Evolutionary conservation across 2,797 vertebrate species (phyloP).

Genomic region (Poeciliopsis gracilis): DNA sequence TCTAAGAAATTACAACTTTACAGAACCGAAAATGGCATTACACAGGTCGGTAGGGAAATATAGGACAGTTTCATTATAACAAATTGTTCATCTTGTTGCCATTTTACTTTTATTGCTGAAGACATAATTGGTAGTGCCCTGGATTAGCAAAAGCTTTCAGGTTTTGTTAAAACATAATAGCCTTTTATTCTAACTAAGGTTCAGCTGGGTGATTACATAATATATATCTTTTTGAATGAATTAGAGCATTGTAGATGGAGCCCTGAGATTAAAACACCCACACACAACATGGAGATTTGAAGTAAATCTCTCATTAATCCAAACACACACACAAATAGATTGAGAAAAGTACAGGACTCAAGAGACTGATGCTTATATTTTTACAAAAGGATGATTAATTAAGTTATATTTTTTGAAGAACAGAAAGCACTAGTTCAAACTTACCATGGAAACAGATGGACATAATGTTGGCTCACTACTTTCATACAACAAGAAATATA

Average conservation of each 20-base stretch:
- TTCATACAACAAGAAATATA: background rate
- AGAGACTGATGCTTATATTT: slow-evolving; percentile 12
- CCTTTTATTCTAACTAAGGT: slow-evolving; percentile 2
- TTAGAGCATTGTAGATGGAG: slow-evolving; percentile 35
- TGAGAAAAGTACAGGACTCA: background rate
- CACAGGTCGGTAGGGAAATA: background rate
- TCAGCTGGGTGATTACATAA: slow-evolving; percentile 12
- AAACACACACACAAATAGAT: background rate
- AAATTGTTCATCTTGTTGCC: background rate
- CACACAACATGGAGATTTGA: slow-evolving; percentile 17
- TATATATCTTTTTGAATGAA: slow-evolving; percentile 40
- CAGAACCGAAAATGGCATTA: background rate
- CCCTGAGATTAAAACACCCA: slow-evolving; percentile 51
- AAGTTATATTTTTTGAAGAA: slow-evolving; percentile 24
- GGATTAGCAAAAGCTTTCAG: background rate
- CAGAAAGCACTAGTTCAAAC: slow-evolving; percentile 31
- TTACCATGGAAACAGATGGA: slow-evolving; percentile 49
- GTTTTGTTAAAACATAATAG: background rate
- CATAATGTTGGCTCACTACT: background rate
- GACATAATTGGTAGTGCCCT: background rate
- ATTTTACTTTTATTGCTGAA: background rate
- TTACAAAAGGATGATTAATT: background rate
- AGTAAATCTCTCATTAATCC: slow-evolving; percentile 39
- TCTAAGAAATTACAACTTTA: background rate
- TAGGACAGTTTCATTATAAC: background rate